Evolutionary conservation across 2,113 vertebrate species (phyloP).

Genomic region (Actinemys pallida): DNA sequence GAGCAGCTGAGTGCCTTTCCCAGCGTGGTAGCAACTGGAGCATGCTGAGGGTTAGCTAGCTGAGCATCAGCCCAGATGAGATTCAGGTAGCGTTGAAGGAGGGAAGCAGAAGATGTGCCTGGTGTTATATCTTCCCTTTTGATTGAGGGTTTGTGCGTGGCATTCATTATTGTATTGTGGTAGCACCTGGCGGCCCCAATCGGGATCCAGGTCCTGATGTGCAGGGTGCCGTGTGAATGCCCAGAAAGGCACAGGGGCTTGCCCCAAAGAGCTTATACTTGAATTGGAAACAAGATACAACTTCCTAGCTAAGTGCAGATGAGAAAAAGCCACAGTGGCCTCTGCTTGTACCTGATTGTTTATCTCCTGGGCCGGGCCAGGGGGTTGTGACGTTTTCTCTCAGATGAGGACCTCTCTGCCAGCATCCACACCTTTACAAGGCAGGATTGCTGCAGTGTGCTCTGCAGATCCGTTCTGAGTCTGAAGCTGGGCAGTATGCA

Average conservation of each 20-base stretch:
- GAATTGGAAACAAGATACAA: background rate
- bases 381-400: too few relatives aligned
- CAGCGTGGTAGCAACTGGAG: background rate
- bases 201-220: background rate
- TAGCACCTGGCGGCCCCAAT: background rate
- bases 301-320: conserved; percentile 12
- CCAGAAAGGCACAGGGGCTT: background rate
- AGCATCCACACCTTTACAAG: too few relatives aligned
- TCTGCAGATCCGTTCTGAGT: fast-evolving
- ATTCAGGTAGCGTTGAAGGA: background rate
- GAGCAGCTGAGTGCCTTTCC: too few relatives aligned
- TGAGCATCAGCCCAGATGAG: background rate
- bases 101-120: background rate
- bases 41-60: background rate
- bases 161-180: fast-evolving
- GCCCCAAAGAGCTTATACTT: too few relatives aligned
- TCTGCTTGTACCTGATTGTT: background rate
- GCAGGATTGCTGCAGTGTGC: background rate
- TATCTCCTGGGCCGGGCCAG: too few relatives aligned
- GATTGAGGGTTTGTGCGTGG: background rate
- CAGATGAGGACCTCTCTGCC: too few relatives aligned
- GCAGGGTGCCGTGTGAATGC: background rate
- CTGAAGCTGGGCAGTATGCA: background rate
- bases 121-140: too few relatives aligned
- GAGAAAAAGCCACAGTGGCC: background rate